Evolutionary conservation across 2,888 invertebrate genomes (phyloP).

Genomic region (Dexiosoma caninum): DNA sequence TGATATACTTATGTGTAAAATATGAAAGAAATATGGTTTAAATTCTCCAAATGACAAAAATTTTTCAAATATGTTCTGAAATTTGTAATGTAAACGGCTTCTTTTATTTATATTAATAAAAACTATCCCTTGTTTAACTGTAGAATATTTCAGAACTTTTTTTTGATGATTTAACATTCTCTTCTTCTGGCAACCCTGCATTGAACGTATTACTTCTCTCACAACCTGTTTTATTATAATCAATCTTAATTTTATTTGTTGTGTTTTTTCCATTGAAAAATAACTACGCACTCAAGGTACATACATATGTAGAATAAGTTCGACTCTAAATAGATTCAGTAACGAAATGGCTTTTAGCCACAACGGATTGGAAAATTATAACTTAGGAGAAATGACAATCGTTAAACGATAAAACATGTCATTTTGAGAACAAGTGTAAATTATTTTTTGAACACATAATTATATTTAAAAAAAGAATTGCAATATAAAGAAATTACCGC

Average conservation of each 20-base stretch:
- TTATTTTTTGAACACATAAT: not conserved
- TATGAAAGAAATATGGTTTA: no score
- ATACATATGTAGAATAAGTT: conserved; percentile 55
- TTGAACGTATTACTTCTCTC: conserved; percentile 3
- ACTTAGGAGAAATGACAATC: not conserved
- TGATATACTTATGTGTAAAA: no score
- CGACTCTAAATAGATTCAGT: conserved; percentile 69
- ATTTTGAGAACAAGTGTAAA: conserved; percentile 7
- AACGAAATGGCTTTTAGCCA: conserved; percentile 78
- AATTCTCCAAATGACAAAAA: no score
- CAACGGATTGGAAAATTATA: conserved; percentile 73
- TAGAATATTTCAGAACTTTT: no score
- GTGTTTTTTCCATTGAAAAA: conserved; percentile 28
- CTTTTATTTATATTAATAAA: no score
- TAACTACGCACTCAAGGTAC: conserved; percentile 60
- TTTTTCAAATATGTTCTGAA: no score
- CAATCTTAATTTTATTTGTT: conserved; percentile 10
- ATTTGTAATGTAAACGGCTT: no score
- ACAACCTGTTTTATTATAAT: conserved; percentile 39
- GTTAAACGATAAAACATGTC: conserved; percentile 36
- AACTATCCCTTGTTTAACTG: no score
- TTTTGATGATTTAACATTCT: no score
- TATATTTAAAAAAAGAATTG: conserved; percentile 38
- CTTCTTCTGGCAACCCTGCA: conserved; percentile 5
- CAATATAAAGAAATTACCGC: conserved; percentile 41